phyloP scores from a whole-genome alignment of 2,113 vertebrate genomes.

The Alligator sinensis region DNA sequence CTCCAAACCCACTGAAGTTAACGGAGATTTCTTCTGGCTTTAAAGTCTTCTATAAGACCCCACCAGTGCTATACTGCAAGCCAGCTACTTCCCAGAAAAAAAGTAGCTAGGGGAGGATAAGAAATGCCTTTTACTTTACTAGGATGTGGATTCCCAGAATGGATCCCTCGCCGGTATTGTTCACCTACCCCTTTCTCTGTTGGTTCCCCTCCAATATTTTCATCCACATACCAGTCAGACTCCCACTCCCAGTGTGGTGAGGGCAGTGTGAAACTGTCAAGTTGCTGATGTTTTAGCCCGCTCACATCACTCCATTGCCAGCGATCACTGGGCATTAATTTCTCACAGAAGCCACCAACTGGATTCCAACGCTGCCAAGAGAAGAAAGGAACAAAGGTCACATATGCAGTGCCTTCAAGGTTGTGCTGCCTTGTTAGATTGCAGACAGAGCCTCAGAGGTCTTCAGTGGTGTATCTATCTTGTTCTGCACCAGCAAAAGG shows the following conservation, averaged over 20 bases:
- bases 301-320: slow-evolving; percentile 97
- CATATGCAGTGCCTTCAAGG: not conserved
- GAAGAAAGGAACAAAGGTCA: not conserved
- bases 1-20: not conserved
- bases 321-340: slow-evolving; percentile 94
- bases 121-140: not conserved
- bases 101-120: not conserved
- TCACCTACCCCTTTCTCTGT: slow-evolving; percentile 94
- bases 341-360: slow-evolving; percentile 93
- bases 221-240: slow-evolving; percentile 94
- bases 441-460: not conserved
- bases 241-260: slow-evolving; percentile 97
- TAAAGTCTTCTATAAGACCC: slow-evolving; percentile 1
- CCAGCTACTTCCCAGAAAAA: not conserved
- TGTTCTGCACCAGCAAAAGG: not conserved
- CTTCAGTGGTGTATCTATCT: not conserved
- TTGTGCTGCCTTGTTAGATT: not conserved
- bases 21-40: not conserved
- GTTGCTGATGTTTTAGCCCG: slow-evolving; percentile 89
- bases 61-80: not conserved
- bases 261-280: slow-evolving; percentile 87
- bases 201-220: slow-evolving; percentile 95
- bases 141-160: slow-evolving; percentile 26
- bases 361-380: slow-evolving; percentile 94
- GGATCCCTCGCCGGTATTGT: slow-evolving; percentile 35